Base-by-base conservation (phyloP, 2,113 vertebrate genomes). In the Butastur rufipennis region DNA sequence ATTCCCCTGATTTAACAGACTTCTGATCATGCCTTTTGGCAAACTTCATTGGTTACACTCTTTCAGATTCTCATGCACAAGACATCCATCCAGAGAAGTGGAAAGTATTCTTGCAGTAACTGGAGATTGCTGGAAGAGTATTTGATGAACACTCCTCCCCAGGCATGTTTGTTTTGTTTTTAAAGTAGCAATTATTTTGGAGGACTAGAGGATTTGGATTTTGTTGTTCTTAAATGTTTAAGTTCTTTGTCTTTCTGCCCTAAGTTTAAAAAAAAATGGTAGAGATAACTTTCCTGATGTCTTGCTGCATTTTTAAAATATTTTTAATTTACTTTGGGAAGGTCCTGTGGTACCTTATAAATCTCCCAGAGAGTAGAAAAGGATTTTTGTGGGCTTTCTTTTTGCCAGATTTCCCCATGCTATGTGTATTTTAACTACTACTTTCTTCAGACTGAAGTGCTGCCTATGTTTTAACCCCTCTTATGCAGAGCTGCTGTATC, bases 301-400 rank as follows among this genome's bases (percentile, higher is more conserved):
- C 48, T 58, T 93, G 17, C 19, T 80, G 52, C 45, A 92, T 93
- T 95, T 92, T 92, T 25, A 0, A 81, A 88, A 94, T 93, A 88
- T 42, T 86, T 97, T 59, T 59, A 78, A 50, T 90, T 86, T 70
- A 90, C 26, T 92, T 94, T 70, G 32, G 58, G 71, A 93, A 81
- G 53, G 27, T 83, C 52, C 92, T 94, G 53, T 86, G 53, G 79
- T 93, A 94, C 72, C 78, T 96, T 91, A 84, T 86, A 81, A 92
- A 71, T 91, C 89, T 87, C 87, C 78, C 42, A 93, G 92, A 86
- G 72, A 71, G 71, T 43, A 96, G 63, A 85, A 95, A 85, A 83
- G 67, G 47, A 94, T 96, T 95, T 96, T 86, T 97, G 92, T 95
- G 82, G 88, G 82, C n/a, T 92, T 93, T 68, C n/a, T 78, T 90